Base-by-base conservation (phyloP, 2,888 invertebrate species). In the Ommatoiulus sabulosus region DNA sequence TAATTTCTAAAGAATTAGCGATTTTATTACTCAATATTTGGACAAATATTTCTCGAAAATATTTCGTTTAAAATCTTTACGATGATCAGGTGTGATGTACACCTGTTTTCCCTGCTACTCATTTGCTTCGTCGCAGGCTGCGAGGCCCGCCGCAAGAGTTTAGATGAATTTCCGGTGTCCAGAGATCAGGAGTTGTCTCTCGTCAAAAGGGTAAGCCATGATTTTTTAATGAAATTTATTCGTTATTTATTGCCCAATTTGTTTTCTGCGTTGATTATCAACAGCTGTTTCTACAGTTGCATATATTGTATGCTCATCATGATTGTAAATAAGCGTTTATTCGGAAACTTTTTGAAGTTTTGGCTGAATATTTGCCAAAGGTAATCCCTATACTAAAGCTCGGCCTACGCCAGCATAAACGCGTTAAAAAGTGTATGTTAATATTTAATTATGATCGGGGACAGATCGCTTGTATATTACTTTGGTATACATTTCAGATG, bases 41-140 rank as follows among this genome's bases (percentile, higher is more conserved):
- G 20, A 4, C 17, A 63, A n/a, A 20, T 24, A 24, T 20, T 24
- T 72, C 24, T 72, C 24, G 20, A 2, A 24, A n/a, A 72, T n/a
- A 72, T 72, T 72, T 72, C 24, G 5, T 4, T 3, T 24, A 72
- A 20, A 72, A 24, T 72, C 24, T 8, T 8, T 24, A 72, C 7
- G 20, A 72, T 72, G 72, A 72, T 7, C 6, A 24, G 72, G 20
- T 20, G 72, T 20, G 72, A 72, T 24, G 20, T 24, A 7, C 72
- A 72, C 20, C 72, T 72, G 72, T 24, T 72, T 72, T 72, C 24
- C 72, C 72, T 72, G 72, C 72, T 72, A 24, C 20, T 72, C 72
- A 7, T 72, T 24, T 72, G 72, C 20, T 24, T n/a, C 10, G 24
- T 72, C 20, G 8, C 20, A 0, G 7, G 72, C 72, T 24, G 20